Percentiles rank a stretch among this genome's conserved stretches.
phyloP scores from a whole-genome alignment of 2,888 invertebrate species.

The Drosophila pseudotalamancana region DNA sequence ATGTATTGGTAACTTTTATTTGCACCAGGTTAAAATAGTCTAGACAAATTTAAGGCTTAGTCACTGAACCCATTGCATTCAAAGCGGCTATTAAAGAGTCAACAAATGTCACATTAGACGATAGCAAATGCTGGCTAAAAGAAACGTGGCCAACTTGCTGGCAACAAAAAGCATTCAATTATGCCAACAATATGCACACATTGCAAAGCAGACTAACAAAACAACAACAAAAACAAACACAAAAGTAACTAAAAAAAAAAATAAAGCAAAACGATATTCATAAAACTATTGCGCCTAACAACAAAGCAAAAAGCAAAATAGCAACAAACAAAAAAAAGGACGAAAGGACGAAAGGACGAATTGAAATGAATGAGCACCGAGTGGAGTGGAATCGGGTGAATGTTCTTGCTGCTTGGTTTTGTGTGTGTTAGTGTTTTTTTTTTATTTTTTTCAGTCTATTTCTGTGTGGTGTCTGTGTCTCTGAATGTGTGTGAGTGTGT shows the following conservation, averaged over 20 bases:
- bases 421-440: constrained; percentile 15
- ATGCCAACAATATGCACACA: constrained; percentile 75
- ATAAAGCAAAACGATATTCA: constrained; percentile 52
- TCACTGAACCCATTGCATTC: constrained; percentile 46
- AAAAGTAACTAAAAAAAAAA: constrained; percentile 6
- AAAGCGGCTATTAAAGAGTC: constrained; percentile 56
- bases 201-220: constrained; percentile 55
- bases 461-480: constrained; percentile 6
- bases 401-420: constrained; percentile 26
- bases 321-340: constrained; percentile 3
- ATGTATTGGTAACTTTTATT: too few species aligned
- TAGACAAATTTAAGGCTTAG: constrained; percentile 32
- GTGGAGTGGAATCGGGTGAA: constrained; percentile 61
- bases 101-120: constrained; percentile 66
- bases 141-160: constrained; percentile 30
- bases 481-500: not conserved
- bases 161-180: constrained; percentile 71
- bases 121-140: constrained; percentile 27
- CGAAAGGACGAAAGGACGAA: constrained; percentile 19
- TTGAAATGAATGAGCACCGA: constrained; percentile 55
- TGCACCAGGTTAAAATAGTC: not conserved
- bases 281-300: constrained; percentile 69
- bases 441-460: constrained; percentile 18
- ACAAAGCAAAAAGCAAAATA: constrained; percentile 41
- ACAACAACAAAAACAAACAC: constrained; percentile 11